Evolutionary conservation across 2,888 invertebrate species (phyloP), one percentile per base, ranked within the genome.

Genomic region (Oeneis ivallda): DNA sequence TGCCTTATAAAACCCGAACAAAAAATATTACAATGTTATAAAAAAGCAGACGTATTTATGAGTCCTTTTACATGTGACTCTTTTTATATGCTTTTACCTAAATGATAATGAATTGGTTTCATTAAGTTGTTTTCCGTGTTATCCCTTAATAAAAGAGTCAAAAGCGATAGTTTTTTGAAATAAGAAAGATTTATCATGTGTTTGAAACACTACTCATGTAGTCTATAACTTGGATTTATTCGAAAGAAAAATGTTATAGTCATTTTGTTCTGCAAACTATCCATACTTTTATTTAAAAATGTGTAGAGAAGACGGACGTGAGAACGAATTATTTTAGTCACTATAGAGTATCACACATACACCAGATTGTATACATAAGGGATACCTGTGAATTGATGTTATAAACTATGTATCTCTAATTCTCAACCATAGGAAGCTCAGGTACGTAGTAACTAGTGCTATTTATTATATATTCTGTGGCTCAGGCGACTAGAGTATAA

Each of bases 401-500:
- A 41, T 26, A 19, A 8, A 13, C 19, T 17, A n/a, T n/a, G n/a
- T n/a, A 56, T 19, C 43, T 58, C 26, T 49, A 52, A n/a, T n/a
- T 26, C 26, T 26, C 26, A 4, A 26, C 26, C 1, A n/a, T n/a
- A n/a, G n/a, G n/a, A n/a, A n/a, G n/a, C n/a, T n/a, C n/a, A n/a
- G n/a, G n/a, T n/a, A n/a, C n/a, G n/a, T n/a, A n/a, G n/a, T n/a
- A n/a, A n/a, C n/a, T n/a, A n/a, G n/a, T n/a, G n/a, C n/a, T n/a
- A n/a, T n/a, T n/a, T n/a, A n/a, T n/a, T n/a, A n/a, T n/a, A n/a
- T n/a, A n/a, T n/a, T n/a, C n/a, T n/a, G n/a, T n/a, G n/a, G n/a
- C n/a, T n/a, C 47, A 17, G 75, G 74, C 76, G 74, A 76, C 77
- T 76, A 70, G 70, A 71, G 66, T 72, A 71, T 74, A 72, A 70